Evolutionary conservation across 2,113 vertebrate species (phyloP), one percentile per base, ranked within the genome.

Genomic region (Hepsetus odoe): DNA sequence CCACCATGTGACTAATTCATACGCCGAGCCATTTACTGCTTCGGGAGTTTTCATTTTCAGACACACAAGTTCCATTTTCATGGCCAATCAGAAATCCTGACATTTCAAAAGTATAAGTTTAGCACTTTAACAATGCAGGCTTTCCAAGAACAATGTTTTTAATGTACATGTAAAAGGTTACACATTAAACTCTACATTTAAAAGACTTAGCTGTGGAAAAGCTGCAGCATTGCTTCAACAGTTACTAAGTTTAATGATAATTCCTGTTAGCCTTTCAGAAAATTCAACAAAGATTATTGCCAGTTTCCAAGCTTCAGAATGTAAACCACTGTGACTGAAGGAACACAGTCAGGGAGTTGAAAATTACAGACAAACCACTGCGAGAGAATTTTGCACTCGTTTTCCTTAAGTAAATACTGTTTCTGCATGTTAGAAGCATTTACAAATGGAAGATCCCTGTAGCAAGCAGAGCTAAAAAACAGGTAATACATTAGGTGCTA

Each of bases 51-150:
- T 83, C 82, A 59, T 77, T 77, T 83, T 72, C 56, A 53, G 49
- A 82, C 62, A 82, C 82, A 85, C 87, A 91, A 85, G 86, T 84
- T 56, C 53, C n/a, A 77, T 51, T 40, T 58, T 59, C 26, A 38
- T n/a, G 33, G 32, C 18, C 33, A 65, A 65, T 38, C 18, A 10
- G 22, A 55, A 18, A 24, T 6, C 4, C 1, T 4, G 7, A 22
- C 49, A 67, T n/a, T 35, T 62, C 6, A 20, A n/a, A 11, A 4
- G 13, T 10, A 11, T 1, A 44, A 1, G 5, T 24, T 18, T 22
- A 61, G 14, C 56, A 16, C 24, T 59, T 5, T 20, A 32, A 59
- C 26, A 32, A 1, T 11, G 12, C 9, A 58, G 22, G 16, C 30
- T 30, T 32, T 10, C 8, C 14, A 20, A 1, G 7, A 20, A 30